A percentile compares a stretch with the other conserved stretches of the same genome.
Conservation (phyloP, 2,888 invertebrate genomes). For the Cistogaster globosa region DNA sequence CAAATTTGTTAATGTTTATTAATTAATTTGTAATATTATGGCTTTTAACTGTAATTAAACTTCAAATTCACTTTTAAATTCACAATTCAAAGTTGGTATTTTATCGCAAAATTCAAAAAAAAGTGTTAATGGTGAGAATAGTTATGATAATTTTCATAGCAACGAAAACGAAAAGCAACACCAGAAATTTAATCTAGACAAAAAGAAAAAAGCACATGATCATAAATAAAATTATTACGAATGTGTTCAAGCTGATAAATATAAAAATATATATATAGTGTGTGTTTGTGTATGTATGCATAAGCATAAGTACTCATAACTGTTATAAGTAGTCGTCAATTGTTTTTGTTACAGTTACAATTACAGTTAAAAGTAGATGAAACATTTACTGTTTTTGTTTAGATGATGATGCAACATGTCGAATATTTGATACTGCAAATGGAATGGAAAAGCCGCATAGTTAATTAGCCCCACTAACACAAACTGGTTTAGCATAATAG, state of each 20-base stretch:
- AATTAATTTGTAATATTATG: conserved; percentile 25
- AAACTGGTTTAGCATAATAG: conserved; percentile 55
- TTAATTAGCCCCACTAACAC: conserved; percentile 64
- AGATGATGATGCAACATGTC: conserved; percentile 70
- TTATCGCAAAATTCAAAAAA: conserved; percentile 25
- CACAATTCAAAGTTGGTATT: conserved; percentile 36
- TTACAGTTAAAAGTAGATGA: conserved; percentile 57
- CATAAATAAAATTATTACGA: conserved; percentile 45
- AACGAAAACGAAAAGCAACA: conserved; percentile 36
- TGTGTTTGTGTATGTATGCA: neutral
- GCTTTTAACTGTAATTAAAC: conserved; percentile 55
- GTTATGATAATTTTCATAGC: conserved; percentile 56
- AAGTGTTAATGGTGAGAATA: conserved; percentile 57
- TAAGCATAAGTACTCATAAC: conserved; percentile 22
- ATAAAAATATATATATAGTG: too few relatives aligned
- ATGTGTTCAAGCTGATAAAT: too few relatives aligned
- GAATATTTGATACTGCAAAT: conserved; percentile 74
- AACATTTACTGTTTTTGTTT: conserved; percentile 62
- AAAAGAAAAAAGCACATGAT: conserved; percentile 44
- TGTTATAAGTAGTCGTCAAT: conserved; percentile 32
- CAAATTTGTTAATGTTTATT: neutral
- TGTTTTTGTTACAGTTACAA: conserved; percentile 48
- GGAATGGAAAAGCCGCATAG: conserved; percentile 72
- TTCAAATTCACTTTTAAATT: conserved; percentile 51
- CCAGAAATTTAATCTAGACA: conserved; percentile 54